phyloP scores from a whole-genome alignment of 2,113 vertebrate genomes.

The Petromus typicus region DNA sequence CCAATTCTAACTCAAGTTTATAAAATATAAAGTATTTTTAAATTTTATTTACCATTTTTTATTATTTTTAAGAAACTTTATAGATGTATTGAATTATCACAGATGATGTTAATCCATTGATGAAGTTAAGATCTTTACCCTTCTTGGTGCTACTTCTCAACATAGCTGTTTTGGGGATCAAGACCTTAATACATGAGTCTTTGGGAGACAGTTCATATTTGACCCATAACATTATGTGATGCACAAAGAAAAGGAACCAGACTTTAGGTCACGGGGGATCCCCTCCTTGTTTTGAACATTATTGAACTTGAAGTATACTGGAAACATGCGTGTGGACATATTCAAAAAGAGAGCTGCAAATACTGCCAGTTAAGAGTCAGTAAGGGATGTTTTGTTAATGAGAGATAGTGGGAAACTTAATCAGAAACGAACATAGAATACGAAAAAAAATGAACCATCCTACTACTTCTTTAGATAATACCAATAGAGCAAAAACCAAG shows the following conservation, averaged over 20 bases:
- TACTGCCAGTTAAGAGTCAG: not conserved
- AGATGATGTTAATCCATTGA: not conserved
- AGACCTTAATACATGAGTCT: not conserved
- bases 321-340: not conserved
- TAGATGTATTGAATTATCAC: conserved; percentile 1
- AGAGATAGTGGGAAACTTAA: not conserved
- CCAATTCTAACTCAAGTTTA: not conserved
- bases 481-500: not conserved
- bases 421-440: not conserved
- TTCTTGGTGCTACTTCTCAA: not conserved
- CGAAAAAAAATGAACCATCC: not conserved
- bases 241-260: not conserved
- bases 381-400: not conserved
- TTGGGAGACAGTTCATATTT: not conserved
- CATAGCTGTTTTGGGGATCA: not conserved
- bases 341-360: not conserved
- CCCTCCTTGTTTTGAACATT: not conserved
- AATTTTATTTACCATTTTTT: not conserved
- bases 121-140: not conserved
- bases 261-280: not conserved
- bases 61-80: conserved; percentile 14
- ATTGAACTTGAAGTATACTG: not conserved
- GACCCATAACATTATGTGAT: not conserved
- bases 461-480: not conserved
- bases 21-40: not conserved